Conservation (phyloP, 1,140 invertebrate species). For the Conus ventricosus region DNA sequence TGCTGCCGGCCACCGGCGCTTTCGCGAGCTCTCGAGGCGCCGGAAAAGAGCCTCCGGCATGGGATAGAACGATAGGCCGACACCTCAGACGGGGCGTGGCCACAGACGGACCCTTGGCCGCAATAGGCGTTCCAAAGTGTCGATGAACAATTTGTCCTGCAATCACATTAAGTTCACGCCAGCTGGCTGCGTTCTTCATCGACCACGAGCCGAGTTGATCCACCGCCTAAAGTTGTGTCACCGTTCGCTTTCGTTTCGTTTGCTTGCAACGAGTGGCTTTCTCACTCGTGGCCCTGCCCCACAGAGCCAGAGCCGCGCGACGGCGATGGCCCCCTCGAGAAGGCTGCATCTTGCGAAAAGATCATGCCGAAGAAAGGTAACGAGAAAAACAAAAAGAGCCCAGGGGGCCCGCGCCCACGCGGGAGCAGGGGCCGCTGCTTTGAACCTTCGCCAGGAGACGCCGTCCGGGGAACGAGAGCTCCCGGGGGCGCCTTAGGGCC, state of each 20-base stretch:
- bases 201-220: conserved; percentile 86
- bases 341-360: no score
- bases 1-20: no score
- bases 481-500: background rate
- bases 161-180: conserved; percentile 86
- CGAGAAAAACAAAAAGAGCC: background rate
- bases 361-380: no score
- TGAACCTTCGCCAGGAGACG: background rate
- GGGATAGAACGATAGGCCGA: conserved; percentile 48
- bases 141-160: conserved; percentile 87
- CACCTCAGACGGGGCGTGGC: conserved; percentile 80
- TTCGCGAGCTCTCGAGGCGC: background rate
- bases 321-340: no score
- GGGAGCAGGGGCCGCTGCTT: background rate
- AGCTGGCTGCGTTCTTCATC: conserved; percentile 88
- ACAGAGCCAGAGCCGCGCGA: no score
- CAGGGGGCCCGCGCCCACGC: background rate
- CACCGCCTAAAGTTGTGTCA: conserved; percentile 75
- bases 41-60: background rate
- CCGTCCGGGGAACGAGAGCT: conserved; percentile 1
- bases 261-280: background rate
- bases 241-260: background rate
- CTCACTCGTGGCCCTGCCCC: no score
- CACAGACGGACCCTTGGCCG: conserved; percentile 80
- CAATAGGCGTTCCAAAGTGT: conserved; percentile 88